Evolutionary conservation across 2,113 vertebrate species (phyloP).

Genomic region (Tautogolabrus adspersus): DNA sequence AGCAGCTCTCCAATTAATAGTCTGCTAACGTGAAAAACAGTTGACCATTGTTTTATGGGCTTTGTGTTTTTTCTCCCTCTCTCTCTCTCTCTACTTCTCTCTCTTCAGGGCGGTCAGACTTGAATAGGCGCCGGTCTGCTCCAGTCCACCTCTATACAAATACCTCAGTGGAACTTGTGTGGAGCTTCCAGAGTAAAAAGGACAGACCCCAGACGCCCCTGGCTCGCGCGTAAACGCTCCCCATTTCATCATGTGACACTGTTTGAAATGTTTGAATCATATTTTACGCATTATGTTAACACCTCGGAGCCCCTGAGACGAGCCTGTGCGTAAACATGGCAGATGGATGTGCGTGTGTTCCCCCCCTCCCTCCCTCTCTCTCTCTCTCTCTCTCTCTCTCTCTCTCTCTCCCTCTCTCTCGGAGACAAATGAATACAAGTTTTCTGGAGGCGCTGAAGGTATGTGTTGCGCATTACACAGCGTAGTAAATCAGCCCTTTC

Average conservation of each 20-base stretch:
- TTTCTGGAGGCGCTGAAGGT: constrained; percentile 71
- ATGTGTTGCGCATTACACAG: constrained; percentile 71
- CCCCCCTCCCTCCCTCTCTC: constrained; percentile 5
- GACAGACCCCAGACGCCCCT: constrained; percentile 71
- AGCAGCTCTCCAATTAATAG: constrained; percentile 80
- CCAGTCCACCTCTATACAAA: constrained; percentile 78
- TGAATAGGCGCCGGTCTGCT: constrained; percentile 82
- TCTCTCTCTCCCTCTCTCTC: neutral
- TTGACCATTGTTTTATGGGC: constrained; percentile 82
- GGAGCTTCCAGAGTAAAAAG: constrained; percentile 69
- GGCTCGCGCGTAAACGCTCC: constrained; percentile 51
- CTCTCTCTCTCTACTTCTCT: neutral
- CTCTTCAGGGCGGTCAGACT: constrained; percentile 77
- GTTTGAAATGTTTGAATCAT: constrained; percentile 82
- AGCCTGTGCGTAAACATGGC: constrained; percentile 35
- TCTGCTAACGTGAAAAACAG: constrained; percentile 82
- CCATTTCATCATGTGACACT: constrained; percentile 77
- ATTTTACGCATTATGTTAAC: constrained; percentile 80
- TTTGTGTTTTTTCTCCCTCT: constrained; percentile 60
- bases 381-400: constrained; percentile 19
- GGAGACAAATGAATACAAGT: constrained; percentile 75
- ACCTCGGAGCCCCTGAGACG: constrained; percentile 55
- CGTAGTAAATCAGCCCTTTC: constrained; percentile 75
- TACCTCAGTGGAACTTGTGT: constrained; percentile 81
- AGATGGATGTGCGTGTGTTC: constrained; percentile 28